These are phyloP conservation scores for Manis javanica DNA, from an alignment of 2,797 vertebrate genomes.

Conservation along the genomic window DNA sequence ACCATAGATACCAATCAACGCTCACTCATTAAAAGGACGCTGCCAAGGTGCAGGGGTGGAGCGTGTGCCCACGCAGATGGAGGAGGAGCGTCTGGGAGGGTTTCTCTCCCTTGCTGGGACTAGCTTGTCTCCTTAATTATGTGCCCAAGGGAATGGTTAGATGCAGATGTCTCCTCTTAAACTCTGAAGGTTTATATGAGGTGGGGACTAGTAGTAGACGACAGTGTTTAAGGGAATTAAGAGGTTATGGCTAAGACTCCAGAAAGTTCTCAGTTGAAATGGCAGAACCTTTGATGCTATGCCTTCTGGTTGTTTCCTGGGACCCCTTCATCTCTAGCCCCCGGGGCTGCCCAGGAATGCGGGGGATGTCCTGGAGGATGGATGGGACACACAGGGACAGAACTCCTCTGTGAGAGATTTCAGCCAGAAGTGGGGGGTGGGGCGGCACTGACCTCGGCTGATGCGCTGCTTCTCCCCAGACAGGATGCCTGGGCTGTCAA, in stretches of 20 bases:
- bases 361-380: background rate
- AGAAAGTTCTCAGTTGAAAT: background rate
- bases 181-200: background rate
- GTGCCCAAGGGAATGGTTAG: background rate
- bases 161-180: background rate
- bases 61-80: fast-evolving
- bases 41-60: too few species aligned
- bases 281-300: background rate
- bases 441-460: conserved; percentile 91
- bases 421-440: fast-evolving
- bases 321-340: background rate
- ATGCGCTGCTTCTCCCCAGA: conserved; percentile 98
- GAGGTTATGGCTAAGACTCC: background rate
- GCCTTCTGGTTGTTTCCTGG: background rate
- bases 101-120: background rate
- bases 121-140: background rate
- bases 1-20: background rate
- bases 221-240: background rate
- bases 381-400: background rate
- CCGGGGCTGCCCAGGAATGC: background rate
- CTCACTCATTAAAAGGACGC: background rate
- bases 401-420: background rate
- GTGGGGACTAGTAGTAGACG: background rate
- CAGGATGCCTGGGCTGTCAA: conserved; percentile 97
- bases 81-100: background rate